Conservation (phyloP, 2,888 invertebrate species). For the Volucella inanis region DNA sequence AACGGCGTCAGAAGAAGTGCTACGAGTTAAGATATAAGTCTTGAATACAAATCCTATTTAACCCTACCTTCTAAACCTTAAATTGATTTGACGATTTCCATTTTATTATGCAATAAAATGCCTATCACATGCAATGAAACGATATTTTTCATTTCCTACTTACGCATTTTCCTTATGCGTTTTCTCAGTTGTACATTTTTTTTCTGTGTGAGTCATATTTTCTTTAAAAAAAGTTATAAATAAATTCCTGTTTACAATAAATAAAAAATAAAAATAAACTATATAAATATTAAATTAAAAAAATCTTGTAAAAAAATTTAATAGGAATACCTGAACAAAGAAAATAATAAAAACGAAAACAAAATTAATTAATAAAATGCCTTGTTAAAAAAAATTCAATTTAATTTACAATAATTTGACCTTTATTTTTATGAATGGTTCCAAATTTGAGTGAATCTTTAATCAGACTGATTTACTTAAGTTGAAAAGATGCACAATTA, state of each 20-base stretch:
- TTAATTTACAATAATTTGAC: slow-evolving; percentile 10
- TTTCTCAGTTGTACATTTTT: slow-evolving; percentile 26
- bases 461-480: background rate
- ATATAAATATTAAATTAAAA: slow-evolving; percentile 35
- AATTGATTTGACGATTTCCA: too few species aligned
- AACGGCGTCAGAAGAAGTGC: too few species aligned
- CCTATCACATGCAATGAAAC: background rate
- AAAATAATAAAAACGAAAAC: slow-evolving; percentile 53
- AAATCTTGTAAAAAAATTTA: slow-evolving; percentile 66
- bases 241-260: slow-evolving; percentile 51
- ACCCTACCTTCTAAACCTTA: too few species aligned
- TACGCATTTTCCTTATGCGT: slow-evolving; percentile 9
- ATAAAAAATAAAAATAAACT: slow-evolving; percentile 34
- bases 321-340: slow-evolving; percentile 63
- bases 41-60: too few species aligned
- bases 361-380: slow-evolving; percentile 69
- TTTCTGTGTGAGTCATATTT: slow-evolving; percentile 45
- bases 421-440: background rate
- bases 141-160: background rate
- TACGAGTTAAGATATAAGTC: too few species aligned
- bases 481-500: too few species aligned
- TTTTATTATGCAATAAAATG: too few species aligned
- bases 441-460: background rate
- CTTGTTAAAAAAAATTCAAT: slow-evolving; percentile 69
- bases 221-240: slow-evolving; percentile 7